Base-by-base conservation (phyloP, 2,888 invertebrate genomes). In the Mechanitis mazaeus region DNA sequence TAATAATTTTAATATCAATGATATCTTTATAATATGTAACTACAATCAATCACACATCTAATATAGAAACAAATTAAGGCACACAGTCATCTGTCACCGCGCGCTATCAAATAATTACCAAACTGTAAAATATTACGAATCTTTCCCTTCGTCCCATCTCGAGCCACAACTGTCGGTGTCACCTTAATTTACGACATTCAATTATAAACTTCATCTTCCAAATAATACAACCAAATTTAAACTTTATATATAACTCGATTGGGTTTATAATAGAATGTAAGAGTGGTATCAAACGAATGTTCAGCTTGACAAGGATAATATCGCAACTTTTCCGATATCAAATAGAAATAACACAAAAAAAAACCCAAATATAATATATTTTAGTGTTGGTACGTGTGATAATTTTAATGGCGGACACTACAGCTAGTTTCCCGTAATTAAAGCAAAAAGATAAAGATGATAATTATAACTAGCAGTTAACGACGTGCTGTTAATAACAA, bases 161-260 rank as follows among this genome's bases (percentile, higher is more conserved):
- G 64, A 77, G 86, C 83, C 87, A 83, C 90, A 90, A 91, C 87
- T 91, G 91, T 86, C 88, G 88, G 83, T 90, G 90, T 91, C 90
- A 90, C 90, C 86, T 90, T 90, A 90, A 91, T 91, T 90, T 91
- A 91, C 89, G 87, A 79, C 84, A 82, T 83, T 84, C 89, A 90
- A 91, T 91, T 90, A 90, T 88, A 87, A 90, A 90, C 82, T 87
- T 85, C 76, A 83, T 83, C 76, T 73, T 74, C 66, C 56, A 68
- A 68, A 67, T 5, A 11, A 3, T 6, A 28, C 50, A 31, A 50
- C 9, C 12, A 33, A 60, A 60, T 60, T 45, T 56, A 31, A 54
- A 56, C 60, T 33, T 45, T 54, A 60, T 60, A n/a, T 5, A 11
- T 1, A 9, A 45, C n/a, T 1, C 2, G 9, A 50, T 50, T 31